Base-by-base conservation (phyloP, 2,888 invertebrate species). In the Trachelus tabidus region DNA sequence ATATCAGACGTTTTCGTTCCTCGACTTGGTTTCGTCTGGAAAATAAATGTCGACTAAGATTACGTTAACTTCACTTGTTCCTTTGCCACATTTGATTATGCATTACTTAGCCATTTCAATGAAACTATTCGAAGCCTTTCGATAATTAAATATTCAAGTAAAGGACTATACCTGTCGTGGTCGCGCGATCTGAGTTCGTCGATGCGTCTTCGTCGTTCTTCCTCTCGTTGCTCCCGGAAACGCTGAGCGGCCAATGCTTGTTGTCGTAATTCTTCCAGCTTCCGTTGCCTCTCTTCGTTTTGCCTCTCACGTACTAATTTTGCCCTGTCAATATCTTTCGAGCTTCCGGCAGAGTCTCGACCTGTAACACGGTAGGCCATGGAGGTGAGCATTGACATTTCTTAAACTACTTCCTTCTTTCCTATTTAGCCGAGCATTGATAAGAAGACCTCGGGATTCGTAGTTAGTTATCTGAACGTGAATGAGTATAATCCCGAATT, bases 241-340 rank as follows among this genome's bases (percentile, higher is more conserved):
- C 95, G 95, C 93, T 97, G 97, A 89, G 97, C 97, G 76, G 97
- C 96, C 85, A 97, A 94, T 79, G 97, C 97, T 92, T 97, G 97
- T 90, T 96, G 95, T 89, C 96, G 96, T 88, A 98, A 93, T 93
- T 98, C 98, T 91, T 97, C 97, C 90, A 98, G 93, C 92, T 97
- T 96, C 90, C 95, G 95, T 90, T 97, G 95, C 88, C 97, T 95
- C 92, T 98, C 98, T 90, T 96, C 96, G 93, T 97, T 96, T 92
- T 98, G 97, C 87, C 96, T 94, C 90, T 98, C 97, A 87, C 97
- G 95, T 87, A 97, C 94, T 91, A 95, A 92, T 91, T 88, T 90
- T 82, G 88, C 91, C 83, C 91, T 88, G 86, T 91, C 91, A 85
- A 91, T 83, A 76, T 91, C 91, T 86, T 91, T 91, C 79, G 85